phyloP scores from a whole-genome alignment of 1,140 invertebrate genomes.

The Galendromus occidentalis region DNA sequence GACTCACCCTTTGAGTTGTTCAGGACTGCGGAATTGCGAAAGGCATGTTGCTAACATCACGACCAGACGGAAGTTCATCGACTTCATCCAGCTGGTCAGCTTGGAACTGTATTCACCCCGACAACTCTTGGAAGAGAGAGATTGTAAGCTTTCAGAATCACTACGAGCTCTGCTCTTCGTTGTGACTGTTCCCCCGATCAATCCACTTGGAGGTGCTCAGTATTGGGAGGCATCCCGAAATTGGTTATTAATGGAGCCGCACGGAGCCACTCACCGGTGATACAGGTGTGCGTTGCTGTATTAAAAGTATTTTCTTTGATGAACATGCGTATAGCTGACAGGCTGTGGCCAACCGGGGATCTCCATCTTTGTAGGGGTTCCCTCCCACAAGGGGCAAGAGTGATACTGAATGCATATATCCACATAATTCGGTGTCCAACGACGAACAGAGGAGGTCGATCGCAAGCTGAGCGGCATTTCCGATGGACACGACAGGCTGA shows the following conservation, averaged over 20 bases:
- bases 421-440: background rate
- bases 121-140: background rate
- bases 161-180: too few relatives aligned
- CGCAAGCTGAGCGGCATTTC: slow-evolving; percentile 1
- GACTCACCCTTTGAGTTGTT: background rate
- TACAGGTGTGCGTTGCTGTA: slow-evolving; percentile 3
- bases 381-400: background rate
- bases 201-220: too few relatives aligned
- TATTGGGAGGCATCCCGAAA: background rate
- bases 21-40: background rate
- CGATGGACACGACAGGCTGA: background rate
- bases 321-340: slow-evolving; percentile 5
- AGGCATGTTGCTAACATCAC: slow-evolving; percentile 2
- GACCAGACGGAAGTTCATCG: background rate
- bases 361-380: background rate
- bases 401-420: slow-evolving; percentile 5
- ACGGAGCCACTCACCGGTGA: background rate
- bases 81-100: slow-evolving; percentile 7
- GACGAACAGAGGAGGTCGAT: background rate
- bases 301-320: background rate
- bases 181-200: too few relatives aligned
- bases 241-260: background rate
- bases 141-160: too few relatives aligned
- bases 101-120: background rate
- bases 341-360: background rate